A percentile compares a stretch with the other conserved stretches of the same genome.
Evolutionary conservation across 1,140 invertebrate genomes (phyloP).

Genomic region (Caenorhabditis tropicalis): DNA sequence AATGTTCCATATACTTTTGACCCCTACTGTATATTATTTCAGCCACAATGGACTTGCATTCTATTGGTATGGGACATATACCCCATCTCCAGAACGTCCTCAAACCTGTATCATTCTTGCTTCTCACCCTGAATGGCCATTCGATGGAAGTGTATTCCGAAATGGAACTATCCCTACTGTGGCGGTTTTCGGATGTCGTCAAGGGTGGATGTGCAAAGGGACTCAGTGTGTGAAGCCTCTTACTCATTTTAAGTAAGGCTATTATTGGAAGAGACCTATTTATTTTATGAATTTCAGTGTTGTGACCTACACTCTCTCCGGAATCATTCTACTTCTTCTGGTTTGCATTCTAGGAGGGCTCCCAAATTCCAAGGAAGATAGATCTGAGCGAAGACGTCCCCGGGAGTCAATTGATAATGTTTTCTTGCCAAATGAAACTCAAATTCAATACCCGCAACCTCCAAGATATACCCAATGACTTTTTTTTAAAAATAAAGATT

Average conservation of each 20-base stretch:
- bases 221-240: background rate
- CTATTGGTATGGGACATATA: background rate
- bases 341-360: background rate
- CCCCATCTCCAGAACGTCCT: background rate
- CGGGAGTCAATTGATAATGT: background rate
- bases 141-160: background rate
- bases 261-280: background rate
- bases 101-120: background rate
- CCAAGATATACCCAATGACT: background rate
- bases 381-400: background rate
- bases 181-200: background rate
- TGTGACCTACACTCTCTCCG: background rate
- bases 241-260: background rate
- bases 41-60: background rate
- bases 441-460: background rate
- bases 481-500: too few relatives aligned
- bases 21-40: background rate
- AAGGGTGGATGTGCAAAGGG: background rate
- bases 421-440: background rate
- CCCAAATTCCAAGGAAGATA: too few relatives aligned
- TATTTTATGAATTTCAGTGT: background rate
- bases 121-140: slow-evolving; percentile 4
- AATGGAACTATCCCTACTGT: background rate
- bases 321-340: background rate
- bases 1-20: too few relatives aligned